Percentiles rank a stretch among this genome's conserved stretches.
Conservation (phyloP, 37 sponge, comb jelly and placozoan genomes). For the Theonella swinhoei region DNA sequence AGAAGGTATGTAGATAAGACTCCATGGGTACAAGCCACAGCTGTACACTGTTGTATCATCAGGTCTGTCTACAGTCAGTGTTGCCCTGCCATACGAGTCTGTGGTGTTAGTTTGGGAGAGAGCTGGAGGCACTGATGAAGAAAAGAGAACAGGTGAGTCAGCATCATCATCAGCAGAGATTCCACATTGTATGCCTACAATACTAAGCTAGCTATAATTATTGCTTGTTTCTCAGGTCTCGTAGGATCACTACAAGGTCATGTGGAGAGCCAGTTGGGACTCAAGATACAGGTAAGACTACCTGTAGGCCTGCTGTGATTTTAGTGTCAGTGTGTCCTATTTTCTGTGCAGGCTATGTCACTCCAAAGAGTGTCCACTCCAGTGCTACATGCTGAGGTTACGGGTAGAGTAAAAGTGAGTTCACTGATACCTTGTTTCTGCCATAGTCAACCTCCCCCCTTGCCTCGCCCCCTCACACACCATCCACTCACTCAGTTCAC, state of each 20-base stretch:
- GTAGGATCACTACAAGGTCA: not conserved
- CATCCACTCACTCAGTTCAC: not conserved
- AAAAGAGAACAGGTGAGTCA: not conserved
- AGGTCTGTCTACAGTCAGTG: conserved; percentile 4
- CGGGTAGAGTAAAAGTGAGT: conserved; percentile 2
- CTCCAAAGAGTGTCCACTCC: conserved; percentile 11
- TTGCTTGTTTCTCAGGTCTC: not conserved
- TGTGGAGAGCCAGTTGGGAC: not conserved
- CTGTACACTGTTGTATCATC: too few relatives aligned
- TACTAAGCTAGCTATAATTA: not conserved
- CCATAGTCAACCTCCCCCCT: not conserved
- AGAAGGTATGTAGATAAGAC: too few relatives aligned
- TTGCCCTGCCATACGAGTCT: conserved; percentile 11
- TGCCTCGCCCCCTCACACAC: not conserved
- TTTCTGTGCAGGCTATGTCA: not conserved
- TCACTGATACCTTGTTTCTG: not conserved
- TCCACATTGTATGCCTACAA: too few relatives aligned
- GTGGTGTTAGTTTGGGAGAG: conserved; percentile 1
- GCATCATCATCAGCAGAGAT: not conserved
- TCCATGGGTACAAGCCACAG: too few relatives aligned
- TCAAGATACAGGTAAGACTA: conserved; percentile 12
- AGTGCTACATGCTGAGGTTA: conserved; percentile 11
- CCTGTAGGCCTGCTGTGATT: not conserved
- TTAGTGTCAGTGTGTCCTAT: not conserved
- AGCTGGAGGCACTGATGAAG: not conserved